These are phyloP conservation scores for Bombus ignitus DNA, from an alignment of 1,140 invertebrate species.

Conservation along the genomic window DNA sequence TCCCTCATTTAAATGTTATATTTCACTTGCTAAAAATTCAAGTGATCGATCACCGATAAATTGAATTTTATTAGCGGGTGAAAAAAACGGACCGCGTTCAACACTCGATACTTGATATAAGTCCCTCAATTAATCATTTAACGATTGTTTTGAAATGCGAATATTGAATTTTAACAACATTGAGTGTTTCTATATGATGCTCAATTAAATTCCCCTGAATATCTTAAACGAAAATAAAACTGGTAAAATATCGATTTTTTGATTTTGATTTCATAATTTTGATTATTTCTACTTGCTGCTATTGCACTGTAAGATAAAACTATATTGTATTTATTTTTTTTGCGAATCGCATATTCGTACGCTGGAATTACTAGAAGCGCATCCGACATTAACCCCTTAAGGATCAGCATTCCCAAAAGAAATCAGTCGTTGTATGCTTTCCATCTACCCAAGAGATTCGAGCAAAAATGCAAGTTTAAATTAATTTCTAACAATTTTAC, in stretches of 20 bases:
- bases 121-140: constrained; percentile 3
- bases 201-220: background rate
- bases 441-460: background rate
- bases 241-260: background rate
- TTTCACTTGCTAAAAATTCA: constrained; percentile 12
- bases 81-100: background rate
- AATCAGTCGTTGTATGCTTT: constrained; percentile 12
- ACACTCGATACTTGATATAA: background rate
- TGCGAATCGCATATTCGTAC: background rate
- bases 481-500: background rate
- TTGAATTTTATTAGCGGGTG: constrained; percentile 33
- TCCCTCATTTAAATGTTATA: background rate
- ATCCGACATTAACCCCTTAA: constrained; percentile 27
- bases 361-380: background rate
- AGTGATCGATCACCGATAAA: constrained; percentile 17
- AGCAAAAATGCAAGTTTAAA: background rate
- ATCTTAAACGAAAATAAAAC: background rate
- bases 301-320: background rate
- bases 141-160: constrained; percentile 6
- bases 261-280: too few species aligned
- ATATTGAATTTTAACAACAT: constrained; percentile 10
- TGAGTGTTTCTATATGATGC: background rate
- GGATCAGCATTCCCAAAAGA: constrained; percentile 16
- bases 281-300: background rate
- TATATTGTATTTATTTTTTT: constrained; percentile 1